Conservation (phyloP, 2,113 vertebrate species). For the Periophthalmodon schlosseri region DNA sequence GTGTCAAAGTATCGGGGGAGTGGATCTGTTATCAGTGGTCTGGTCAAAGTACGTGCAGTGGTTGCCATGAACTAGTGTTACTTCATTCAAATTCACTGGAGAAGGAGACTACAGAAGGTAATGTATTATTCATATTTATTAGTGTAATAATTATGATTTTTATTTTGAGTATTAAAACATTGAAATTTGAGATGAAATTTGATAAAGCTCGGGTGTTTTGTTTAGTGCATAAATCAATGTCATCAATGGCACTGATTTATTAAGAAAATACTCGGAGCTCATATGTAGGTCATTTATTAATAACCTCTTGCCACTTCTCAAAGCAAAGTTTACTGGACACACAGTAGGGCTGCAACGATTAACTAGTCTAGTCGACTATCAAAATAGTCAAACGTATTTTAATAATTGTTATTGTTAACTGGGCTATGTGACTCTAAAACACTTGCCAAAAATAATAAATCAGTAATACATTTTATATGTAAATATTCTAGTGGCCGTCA, state of each 20-base stretch:
- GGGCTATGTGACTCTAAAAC: no score
- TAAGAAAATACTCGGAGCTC: slow-evolving; percentile 21
- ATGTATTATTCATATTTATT: slow-evolving; percentile 22
- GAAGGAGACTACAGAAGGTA: slow-evolving; percentile 54
- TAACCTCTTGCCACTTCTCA: slow-evolving; percentile 7
- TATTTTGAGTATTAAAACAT: not conserved
- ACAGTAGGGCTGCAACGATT: not conserved
- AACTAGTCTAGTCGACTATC: no score
- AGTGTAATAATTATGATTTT: not conserved
- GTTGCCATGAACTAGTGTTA: slow-evolving; percentile 19
- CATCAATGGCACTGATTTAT: slow-evolving; percentile 13
- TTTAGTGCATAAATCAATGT: not conserved
- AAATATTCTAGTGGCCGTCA: no score
- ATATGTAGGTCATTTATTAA: slow-evolving; percentile 29
- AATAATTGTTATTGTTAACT: no score
- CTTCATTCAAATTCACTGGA: slow-evolving; percentile 21
- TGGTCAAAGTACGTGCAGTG: slow-evolving; percentile 72
- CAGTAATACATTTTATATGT: no score
- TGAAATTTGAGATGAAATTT: not conserved
- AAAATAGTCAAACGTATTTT: no score
- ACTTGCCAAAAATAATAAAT: no score
- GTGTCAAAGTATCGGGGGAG: slow-evolving; percentile 60
- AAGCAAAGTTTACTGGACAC: slow-evolving; percentile 11
- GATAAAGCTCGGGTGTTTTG: not conserved
- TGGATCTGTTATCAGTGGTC: slow-evolving; percentile 73